These are phyloP conservation scores for Muscicapa striata DNA, from an alignment of 2,797 vertebrate species.

Conservation along the genomic window DNA sequence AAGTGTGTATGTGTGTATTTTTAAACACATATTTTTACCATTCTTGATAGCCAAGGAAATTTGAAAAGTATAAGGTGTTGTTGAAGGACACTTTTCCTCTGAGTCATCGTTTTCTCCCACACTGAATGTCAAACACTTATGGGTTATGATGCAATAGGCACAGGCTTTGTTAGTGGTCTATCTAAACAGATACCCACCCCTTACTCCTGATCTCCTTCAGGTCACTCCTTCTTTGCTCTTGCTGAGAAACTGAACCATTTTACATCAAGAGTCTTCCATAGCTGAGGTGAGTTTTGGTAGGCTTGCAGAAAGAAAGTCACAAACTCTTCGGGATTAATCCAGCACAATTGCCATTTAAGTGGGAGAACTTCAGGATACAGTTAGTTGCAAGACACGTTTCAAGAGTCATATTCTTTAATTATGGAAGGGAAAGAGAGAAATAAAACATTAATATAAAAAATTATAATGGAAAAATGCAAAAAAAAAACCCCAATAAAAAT, in stretches of 20 bases:
- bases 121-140: accelerated
- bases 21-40: background rate
- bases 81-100: background rate
- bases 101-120: background rate
- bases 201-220: background rate
- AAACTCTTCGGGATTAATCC: background rate
- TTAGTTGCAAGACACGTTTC: background rate
- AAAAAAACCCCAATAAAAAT: background rate
- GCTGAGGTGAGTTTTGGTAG: background rate
- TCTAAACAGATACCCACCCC: background rate
- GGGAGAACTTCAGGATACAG: background rate
- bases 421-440: background rate
- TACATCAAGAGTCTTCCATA: background rate
- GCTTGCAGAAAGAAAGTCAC: background rate
- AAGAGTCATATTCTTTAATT: background rate
- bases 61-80: background rate
- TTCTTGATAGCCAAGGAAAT: background rate
- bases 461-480: background rate
- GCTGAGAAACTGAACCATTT: background rate
- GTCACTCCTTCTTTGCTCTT: background rate
- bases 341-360: background rate
- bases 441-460: background rate
- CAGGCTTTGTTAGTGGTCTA: background rate
- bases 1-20: background rate
- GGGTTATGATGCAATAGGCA: background rate